These are phyloP conservation scores for Blastobasis adustella DNA, from an alignment of 2,888 invertebrate genomes.

Conservation along the genomic window DNA sequence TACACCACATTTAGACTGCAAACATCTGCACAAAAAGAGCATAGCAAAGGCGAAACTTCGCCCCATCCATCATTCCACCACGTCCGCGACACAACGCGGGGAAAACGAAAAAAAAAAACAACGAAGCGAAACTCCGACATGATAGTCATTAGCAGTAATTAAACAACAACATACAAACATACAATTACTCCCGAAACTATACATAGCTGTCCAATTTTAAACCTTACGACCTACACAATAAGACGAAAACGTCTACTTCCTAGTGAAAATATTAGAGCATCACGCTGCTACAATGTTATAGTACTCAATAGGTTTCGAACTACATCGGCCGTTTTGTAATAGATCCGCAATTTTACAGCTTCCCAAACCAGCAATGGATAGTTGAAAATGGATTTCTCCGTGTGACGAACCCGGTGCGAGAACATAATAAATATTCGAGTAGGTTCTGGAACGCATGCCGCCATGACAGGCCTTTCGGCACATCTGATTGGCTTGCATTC, in stretches of 20 bases:
- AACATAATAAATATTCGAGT: not conserved
- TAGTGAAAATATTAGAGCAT: too few species aligned
- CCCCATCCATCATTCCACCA: conserved; percentile 32
- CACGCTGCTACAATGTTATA: too few species aligned
- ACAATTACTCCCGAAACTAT: conserved; percentile 9
- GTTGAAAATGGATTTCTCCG: too few species aligned
- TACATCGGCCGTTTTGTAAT: too few species aligned
- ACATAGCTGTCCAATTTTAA: not conserved
- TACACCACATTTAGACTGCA: conserved; percentile 1
- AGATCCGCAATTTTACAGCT: too few species aligned
- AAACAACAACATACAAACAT: conserved; percentile 26
- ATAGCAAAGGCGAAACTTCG: conserved; percentile 8
- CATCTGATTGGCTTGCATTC: conserved; percentile 54
- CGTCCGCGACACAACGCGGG: conserved; percentile 19
- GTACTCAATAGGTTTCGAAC: too few species aligned
- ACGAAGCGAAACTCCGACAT: conserved; percentile 27
- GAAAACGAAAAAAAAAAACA: conserved; percentile 18
- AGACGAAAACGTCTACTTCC: not conserved
- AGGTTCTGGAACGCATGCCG: conserved; percentile 20
- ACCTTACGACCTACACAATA: conserved; percentile 9
- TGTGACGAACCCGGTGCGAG: too few species aligned
- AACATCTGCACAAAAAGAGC: conserved; percentile 6
- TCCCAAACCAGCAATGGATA: too few species aligned
- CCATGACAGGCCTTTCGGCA: conserved; percentile 52
- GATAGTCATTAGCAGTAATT: conserved; percentile 44